Percentiles rank a stretch among this genome's conserved stretches.
These are phyloP conservation scores for Hippopotamyrus pictus DNA, from an alignment of 2,797 vertebrate genomes.

Conservation along the genomic window DNA sequence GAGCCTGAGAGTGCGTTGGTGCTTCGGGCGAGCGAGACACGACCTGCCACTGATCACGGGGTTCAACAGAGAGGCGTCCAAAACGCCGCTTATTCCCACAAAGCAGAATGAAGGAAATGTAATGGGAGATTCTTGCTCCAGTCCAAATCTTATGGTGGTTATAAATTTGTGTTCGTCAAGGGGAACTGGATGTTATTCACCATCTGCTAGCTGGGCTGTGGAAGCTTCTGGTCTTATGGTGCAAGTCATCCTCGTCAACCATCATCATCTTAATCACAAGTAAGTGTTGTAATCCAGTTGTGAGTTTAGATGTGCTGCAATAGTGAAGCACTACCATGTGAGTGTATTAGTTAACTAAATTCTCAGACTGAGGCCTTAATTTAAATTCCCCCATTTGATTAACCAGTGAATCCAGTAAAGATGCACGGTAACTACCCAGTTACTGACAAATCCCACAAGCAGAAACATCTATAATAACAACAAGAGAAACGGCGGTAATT, in stretches of 20 bases:
- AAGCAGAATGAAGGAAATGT: conserved; percentile 48
- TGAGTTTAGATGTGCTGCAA: background rate
- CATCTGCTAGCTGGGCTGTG: conserved; percentile 35
- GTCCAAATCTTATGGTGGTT: conserved; percentile 49
- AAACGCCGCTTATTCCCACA: conserved; percentile 53
- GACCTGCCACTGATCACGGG: conserved; percentile 38
- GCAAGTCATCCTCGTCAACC: conserved; percentile 39
- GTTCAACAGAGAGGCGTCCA: conserved; percentile 58
- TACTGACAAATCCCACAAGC: background rate
- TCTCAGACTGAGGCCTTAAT: background rate
- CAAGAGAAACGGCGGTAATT: background rate
- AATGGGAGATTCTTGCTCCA: conserved; percentile 41
- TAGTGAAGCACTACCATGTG: background rate
- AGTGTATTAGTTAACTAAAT: background rate
- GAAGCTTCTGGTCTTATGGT: conserved; percentile 44
- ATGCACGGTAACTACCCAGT: background rate
- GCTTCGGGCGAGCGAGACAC: conserved; percentile 55
- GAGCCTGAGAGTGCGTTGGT: conserved; percentile 45
- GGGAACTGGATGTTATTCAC: conserved; percentile 57
- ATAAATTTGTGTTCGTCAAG: conserved; percentile 46
- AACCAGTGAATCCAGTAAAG: background rate
- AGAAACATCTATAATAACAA: conserved; percentile 1
- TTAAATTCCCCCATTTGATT: background rate
- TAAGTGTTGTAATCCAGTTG: conserved; percentile 29
- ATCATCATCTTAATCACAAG: conserved; percentile 8